Conservation (phyloP, 2,113 vertebrate species). For the Tyto alba region DNA sequence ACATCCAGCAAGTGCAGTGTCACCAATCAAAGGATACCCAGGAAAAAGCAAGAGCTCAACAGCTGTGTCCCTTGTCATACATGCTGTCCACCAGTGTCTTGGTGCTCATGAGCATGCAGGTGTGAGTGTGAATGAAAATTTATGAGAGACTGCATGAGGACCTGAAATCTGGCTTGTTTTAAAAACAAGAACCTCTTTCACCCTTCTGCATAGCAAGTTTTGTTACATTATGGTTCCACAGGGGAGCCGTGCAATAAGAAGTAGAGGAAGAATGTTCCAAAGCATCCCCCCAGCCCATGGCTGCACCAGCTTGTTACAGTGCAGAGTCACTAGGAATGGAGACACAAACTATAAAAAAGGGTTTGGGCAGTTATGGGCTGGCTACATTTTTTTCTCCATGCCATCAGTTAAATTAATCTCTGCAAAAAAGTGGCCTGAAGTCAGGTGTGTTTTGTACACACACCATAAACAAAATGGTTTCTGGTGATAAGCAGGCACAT, state of each 20-base stretch:
- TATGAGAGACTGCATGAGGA: not conserved
- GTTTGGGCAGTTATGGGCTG: not conserved
- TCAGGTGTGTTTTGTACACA: not conserved
- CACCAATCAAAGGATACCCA: not conserved
- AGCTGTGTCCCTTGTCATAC: not conserved
- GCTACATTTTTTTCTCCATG: not conserved
- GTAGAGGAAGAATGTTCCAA: not conserved
- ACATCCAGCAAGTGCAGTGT: not conserved
- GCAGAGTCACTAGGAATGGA: not conserved
- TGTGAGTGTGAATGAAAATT: not conserved
- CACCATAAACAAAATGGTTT: not conserved
- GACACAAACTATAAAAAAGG: not conserved
- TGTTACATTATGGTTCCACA: accelerated
- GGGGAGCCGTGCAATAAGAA: accelerated
- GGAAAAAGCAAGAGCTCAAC: not conserved
- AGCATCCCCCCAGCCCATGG: not conserved
- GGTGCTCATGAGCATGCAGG: not conserved
- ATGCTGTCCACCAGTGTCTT: not conserved
- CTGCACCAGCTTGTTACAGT: not conserved
- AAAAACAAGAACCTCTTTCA: not conserved
- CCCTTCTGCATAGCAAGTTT: not conserved
- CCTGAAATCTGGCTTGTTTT: not conserved
- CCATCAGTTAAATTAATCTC: not conserved
- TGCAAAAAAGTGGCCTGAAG: not conserved
- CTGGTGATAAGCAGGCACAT: not conserved